Evolutionary conservation across 2,888 invertebrate genomes (phyloP).

Genomic region (Sarcophaga rosellei): DNA sequence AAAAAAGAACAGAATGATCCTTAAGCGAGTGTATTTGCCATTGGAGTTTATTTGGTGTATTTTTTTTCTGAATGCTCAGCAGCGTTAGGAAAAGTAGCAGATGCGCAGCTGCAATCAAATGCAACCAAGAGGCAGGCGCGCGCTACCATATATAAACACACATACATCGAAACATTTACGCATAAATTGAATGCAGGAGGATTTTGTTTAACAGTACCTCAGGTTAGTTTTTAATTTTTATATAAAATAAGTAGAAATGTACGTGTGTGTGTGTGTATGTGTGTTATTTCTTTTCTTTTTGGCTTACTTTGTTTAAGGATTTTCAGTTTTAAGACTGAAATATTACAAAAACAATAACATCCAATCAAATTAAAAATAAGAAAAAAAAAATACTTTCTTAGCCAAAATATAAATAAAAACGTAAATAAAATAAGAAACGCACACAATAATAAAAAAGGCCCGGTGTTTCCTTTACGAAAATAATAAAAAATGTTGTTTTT

Average conservation of each 20-base stretch:
- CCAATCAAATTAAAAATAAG: constrained; percentile 12
- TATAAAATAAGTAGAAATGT: constrained; percentile 44
- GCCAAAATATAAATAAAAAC: constrained; percentile 62
- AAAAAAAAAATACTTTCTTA: constrained; percentile 60
- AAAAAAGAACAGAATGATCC: background rate
- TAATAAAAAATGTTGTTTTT: constrained; percentile 41
- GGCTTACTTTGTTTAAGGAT: constrained; percentile 62
- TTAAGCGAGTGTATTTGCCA: background rate
- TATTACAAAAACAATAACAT: constrained; percentile 45
- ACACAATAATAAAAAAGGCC: constrained; percentile 66
- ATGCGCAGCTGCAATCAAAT: constrained; percentile 67
- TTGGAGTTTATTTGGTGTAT: constrained; percentile 18
- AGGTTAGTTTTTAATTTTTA: constrained; percentile 63
- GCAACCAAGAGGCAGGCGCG: constrained; percentile 58
- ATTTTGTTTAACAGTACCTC: constrained; percentile 63
- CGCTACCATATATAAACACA: constrained; percentile 48
- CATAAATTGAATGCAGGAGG: constrained; percentile 21
- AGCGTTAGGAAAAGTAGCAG: constrained; percentile 60
- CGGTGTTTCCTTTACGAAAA: constrained; percentile 60
- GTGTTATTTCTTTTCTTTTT: constrained; percentile 1
- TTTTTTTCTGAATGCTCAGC: background rate
- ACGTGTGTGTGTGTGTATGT: background rate
- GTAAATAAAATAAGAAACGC: constrained; percentile 18
- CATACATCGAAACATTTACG: background rate
- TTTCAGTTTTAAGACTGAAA: constrained; percentile 55